These are phyloP conservation scores for Parnassius mnemosyne DNA, from an alignment of 2,888 invertebrate genomes.

Conservation along the genomic window DNA sequence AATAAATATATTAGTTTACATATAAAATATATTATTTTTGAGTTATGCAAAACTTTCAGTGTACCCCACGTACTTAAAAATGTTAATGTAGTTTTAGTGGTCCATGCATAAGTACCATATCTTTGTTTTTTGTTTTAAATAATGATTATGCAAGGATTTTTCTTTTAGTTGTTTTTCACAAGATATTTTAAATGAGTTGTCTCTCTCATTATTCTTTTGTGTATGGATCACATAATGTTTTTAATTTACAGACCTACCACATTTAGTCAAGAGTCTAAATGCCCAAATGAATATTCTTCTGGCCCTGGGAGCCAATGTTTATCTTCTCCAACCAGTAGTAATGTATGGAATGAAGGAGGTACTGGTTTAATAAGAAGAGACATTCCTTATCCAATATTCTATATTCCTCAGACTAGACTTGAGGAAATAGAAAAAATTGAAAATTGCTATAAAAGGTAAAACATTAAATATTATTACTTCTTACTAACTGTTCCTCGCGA, in stretches of 20 bases:
- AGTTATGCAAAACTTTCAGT: too few species aligned
- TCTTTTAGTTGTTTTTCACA: too few species aligned
- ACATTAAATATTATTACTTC: background rate
- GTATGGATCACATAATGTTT: background rate
- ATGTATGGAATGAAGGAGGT: constrained; percentile 92
- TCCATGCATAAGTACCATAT: too few species aligned
- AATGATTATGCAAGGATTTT: too few species aligned
- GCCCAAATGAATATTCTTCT: constrained; percentile 89
- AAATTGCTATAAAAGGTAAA: constrained; percentile 79
- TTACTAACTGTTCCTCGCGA: too few species aligned
- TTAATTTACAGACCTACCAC: constrained; percentile 50
- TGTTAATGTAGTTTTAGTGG: too few species aligned
- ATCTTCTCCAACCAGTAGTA: constrained; percentile 69
- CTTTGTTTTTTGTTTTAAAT: too few species aligned
- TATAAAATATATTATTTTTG: too few species aligned
- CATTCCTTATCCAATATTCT: constrained; percentile 94
- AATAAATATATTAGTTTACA: too few species aligned
- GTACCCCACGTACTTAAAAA: too few species aligned
- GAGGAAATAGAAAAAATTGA: constrained; percentile 81
- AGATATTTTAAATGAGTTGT: too few species aligned
- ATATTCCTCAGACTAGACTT: constrained; percentile 75
- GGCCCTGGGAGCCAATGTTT: constrained; percentile 68
- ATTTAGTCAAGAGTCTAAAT: constrained; percentile 85
- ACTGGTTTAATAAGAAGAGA: constrained; percentile 88
- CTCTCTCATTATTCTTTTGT: too few species aligned